Evolutionary conservation across 2,113 vertebrate genomes (phyloP).

Genomic region (Pedetes capensis): DNA sequence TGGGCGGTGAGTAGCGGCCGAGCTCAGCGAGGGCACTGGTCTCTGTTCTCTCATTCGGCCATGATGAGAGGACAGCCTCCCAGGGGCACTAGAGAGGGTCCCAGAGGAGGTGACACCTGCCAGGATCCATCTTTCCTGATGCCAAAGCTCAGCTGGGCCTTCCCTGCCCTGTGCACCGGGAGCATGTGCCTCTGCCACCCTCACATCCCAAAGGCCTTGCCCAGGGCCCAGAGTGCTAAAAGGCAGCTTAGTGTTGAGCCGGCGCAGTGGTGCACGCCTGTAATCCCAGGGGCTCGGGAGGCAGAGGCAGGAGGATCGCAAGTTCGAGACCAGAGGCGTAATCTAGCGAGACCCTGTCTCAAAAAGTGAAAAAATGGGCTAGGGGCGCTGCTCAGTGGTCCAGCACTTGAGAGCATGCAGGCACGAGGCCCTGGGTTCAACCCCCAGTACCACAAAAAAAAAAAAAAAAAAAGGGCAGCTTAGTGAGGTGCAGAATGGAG

Average conservation of each 20-base stretch:
- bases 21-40: not conserved
- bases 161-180: not conserved
- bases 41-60: not conserved
- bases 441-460: too few relatives aligned
- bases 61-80: not conserved
- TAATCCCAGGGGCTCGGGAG: too few relatives aligned
- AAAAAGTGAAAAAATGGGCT: too few relatives aligned
- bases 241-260: not conserved
- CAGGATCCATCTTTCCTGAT: not conserved
- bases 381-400: too few relatives aligned
- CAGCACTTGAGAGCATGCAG: too few relatives aligned
- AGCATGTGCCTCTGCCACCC: not conserved
- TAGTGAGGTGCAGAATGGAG: not conserved
- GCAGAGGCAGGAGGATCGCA: too few relatives aligned
- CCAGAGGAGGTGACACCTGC: not conserved
- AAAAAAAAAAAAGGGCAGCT: not conserved
- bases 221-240: not conserved
- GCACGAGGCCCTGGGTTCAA: too few relatives aligned
- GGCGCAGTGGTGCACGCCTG: too few relatives aligned
- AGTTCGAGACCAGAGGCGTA: too few relatives aligned
- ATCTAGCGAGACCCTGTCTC: too few relatives aligned
- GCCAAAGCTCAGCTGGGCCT: not conserved
- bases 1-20: not conserved
- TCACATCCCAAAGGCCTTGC: not conserved
- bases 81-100: not conserved